phyloP scores from a whole-genome alignment of 2,113 vertebrate species.

The Notiomystis cincta region DNA sequence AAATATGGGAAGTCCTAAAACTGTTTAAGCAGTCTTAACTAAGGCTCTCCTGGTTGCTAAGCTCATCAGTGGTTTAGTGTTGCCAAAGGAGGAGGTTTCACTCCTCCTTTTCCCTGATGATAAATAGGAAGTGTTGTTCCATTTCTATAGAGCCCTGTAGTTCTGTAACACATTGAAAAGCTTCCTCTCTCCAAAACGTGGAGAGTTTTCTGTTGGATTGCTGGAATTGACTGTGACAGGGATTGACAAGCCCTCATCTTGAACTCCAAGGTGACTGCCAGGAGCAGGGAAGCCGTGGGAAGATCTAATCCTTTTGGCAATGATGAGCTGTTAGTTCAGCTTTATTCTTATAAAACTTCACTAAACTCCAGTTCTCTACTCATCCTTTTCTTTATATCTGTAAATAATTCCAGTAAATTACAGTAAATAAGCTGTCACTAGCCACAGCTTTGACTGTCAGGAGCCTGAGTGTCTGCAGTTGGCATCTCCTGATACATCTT shows the following conservation, averaged over 20 bases:
- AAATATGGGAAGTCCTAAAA: neutral
- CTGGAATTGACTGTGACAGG: neutral
- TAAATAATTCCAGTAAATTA: too few species aligned
- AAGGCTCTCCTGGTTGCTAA: neutral
- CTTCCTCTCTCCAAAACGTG: neutral
- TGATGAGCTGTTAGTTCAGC: neutral
- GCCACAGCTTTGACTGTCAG: neutral
- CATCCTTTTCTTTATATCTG: neutral
- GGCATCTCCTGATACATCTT: neutral
- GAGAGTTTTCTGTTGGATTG: neutral
- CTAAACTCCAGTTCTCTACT: neutral
- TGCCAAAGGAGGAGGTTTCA: neutral
- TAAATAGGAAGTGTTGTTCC: neutral
- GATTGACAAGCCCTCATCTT: neutral
- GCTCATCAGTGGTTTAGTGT: neutral
- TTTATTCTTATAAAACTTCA: neutral
- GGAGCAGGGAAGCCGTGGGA: neutral
- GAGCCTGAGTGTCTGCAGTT: neutral
- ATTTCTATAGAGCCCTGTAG: neutral
- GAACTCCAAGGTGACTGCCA: neutral
- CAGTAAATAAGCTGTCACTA: neutral
- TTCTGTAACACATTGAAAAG: neutral
- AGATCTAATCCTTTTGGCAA: neutral
- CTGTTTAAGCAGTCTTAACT: conserved; percentile 8
- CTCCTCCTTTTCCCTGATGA: neutral